phyloP scores from a whole-genome alignment of 2,888 invertebrate genomes.

The Empis livida region DNA sequence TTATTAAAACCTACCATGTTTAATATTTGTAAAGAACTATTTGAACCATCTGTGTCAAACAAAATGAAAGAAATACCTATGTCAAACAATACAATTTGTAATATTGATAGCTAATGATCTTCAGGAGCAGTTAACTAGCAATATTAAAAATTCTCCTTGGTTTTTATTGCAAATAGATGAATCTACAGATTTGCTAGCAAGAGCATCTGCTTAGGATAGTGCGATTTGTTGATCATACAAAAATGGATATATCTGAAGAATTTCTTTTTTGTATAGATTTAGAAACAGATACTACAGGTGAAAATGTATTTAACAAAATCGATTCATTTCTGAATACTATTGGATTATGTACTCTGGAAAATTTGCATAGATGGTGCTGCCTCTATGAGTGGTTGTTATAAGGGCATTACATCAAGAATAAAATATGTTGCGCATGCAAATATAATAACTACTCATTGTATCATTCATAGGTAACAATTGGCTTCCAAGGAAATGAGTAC shows the following conservation, averaged over 20 bases:
- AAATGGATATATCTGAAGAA: slow-evolving; percentile 3
- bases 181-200: not conserved
- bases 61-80: slow-evolving; percentile 4
- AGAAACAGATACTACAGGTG: slow-evolving; percentile 2
- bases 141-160: slow-evolving; percentile 3
- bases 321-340: slow-evolving; percentile 3
- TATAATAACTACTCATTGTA: slow-evolving; percentile 4
- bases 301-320: slow-evolving; percentile 4
- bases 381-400: slow-evolving; percentile 1
- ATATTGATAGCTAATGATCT: slow-evolving; percentile 4
- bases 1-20: slow-evolving; percentile 4
- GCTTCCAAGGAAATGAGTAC: slow-evolving; percentile 3
- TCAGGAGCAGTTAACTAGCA: slow-evolving; percentile 1
- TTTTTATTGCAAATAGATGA: slow-evolving; percentile 1
- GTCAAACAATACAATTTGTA: slow-evolving; percentile 4
- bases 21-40: slow-evolving; percentile 4
- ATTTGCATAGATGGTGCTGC: slow-evolving; percentile 2
- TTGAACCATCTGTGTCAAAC: slow-evolving; percentile 1
- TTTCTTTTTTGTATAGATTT: slow-evolving; percentile 1
- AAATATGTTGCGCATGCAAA: slow-evolving; percentile 1
- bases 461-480: slow-evolving; percentile 2
- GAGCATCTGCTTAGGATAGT: slow-evolving; percentile 1
- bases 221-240: slow-evolving; percentile 2
- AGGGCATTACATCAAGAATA: slow-evolving; percentile 2
- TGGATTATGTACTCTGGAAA: slow-evolving; percentile 2